These are phyloP conservation scores for Lacanobia oleracea DNA, from an alignment of 2,888 invertebrate genomes.

Conservation along the genomic window DNA sequence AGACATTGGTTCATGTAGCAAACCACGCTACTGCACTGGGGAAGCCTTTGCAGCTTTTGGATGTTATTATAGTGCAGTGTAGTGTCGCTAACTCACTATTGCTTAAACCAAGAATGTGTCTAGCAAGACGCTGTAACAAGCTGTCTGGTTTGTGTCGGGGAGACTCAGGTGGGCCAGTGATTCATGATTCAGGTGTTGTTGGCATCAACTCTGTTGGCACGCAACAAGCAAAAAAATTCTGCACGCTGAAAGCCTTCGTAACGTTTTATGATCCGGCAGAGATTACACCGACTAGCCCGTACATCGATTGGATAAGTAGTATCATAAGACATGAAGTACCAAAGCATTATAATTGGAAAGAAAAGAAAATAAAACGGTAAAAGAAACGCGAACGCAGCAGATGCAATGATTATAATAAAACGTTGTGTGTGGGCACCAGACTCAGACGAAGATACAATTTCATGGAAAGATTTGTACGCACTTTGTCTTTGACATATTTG, in stretches of 20 bases:
- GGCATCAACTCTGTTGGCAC: conserved; percentile 25
- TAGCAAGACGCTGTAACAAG: conserved; percentile 33
- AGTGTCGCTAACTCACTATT: accelerated
- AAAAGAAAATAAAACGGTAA: background rate
- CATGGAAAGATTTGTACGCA: background rate
- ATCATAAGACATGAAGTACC: background rate
- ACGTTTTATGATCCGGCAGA: conserved; percentile 10
- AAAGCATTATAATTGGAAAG: background rate
- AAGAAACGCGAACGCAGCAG: background rate
- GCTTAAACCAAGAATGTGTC: conserved; percentile 10
- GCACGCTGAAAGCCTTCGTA: background rate
- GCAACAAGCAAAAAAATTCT: accelerated
- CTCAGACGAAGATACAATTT: background rate
- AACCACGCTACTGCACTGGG: background rate
- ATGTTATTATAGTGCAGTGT: conserved; percentile 22
- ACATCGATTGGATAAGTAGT: conserved; percentile 40
- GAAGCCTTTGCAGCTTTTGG: conserved; percentile 38
- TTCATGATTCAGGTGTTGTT: conserved; percentile 43
- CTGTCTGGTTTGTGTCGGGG: conserved; percentile 15
- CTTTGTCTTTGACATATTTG: background rate
- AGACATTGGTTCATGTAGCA: accelerated
- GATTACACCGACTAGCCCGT: conserved; percentile 30
- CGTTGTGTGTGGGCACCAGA: background rate
- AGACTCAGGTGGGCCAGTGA: conserved; percentile 46
- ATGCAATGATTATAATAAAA: background rate